Conservation (phyloP, 2,113 vertebrate species). For the Lethenteron reissneri region DNA sequence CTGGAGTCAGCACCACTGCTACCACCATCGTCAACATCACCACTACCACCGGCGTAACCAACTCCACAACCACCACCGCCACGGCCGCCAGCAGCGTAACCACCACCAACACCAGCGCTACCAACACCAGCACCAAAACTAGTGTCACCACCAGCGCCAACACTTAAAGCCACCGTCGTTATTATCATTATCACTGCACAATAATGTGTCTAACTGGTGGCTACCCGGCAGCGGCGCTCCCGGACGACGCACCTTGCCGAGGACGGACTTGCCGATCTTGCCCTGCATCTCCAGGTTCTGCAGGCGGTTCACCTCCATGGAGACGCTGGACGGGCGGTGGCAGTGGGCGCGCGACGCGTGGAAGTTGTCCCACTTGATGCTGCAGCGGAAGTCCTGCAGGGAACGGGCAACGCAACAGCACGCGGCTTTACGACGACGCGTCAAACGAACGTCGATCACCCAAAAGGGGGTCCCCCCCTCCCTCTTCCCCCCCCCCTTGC, state of each 20-base stretch:
- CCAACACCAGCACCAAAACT: too few species aligned
- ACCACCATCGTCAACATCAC: too few species aligned
- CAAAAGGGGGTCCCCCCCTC: not conserved
- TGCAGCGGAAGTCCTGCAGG: not conserved
- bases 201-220: too few species aligned
- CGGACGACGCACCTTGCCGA: conserved; percentile 53
- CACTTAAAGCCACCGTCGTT: too few species aligned
- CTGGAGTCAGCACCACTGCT: too few species aligned
- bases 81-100: too few species aligned
- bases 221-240: not conserved
- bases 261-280: conserved; percentile 71
- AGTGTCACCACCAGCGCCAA: too few species aligned
- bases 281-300: conserved; percentile 41
- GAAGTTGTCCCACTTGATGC: conserved; percentile 73
- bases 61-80: too few species aligned
- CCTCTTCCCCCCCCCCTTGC: not conserved
- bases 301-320: conserved; percentile 66
- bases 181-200: too few species aligned
- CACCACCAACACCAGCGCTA: too few species aligned
- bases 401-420: not conserved
- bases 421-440: not conserved
- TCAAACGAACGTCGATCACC: not conserved
- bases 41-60: too few species aligned
- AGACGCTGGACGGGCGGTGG: conserved; percentile 57
- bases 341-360: conserved; percentile 56